A percentile compares a stretch with the other conserved stretches of the same genome.
These are phyloP conservation scores for Xiphophorus hellerii DNA, from an alignment of 2,113 vertebrate species.

Conservation along the genomic window DNA sequence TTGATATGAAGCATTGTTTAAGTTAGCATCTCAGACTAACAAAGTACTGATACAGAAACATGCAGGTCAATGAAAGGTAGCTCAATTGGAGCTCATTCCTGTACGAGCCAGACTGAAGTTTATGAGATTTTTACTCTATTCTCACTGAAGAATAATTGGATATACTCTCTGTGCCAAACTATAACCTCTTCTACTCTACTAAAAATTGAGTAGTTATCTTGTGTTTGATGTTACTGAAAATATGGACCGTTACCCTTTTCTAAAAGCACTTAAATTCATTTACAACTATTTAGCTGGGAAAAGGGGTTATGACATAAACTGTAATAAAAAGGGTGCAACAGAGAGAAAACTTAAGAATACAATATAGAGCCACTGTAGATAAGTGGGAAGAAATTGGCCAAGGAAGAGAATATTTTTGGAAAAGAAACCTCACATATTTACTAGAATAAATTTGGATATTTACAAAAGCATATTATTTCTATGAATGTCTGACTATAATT, in stretches of 20 bases:
- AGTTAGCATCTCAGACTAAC: not conserved
- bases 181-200: not conserved
- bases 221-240: not conserved
- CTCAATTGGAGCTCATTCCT: no score
- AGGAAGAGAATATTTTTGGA: no score
- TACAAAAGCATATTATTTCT: no score
- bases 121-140: not conserved
- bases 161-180: no score
- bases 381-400: no score
- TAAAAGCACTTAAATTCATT: not conserved
- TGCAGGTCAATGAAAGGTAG: no score
- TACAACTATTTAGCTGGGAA: not conserved
- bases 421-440: no score
- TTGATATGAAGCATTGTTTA: no score
- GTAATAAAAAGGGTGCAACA: not conserved
- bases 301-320: not conserved
- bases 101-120: no score
- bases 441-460: no score
- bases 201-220: not conserved
- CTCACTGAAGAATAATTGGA: not conserved
- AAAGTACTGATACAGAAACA: not conserved
- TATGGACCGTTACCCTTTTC: not conserved
- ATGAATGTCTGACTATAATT: no score
- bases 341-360: not conserved
- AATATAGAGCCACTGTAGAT: no score